Evolutionary conservation across 2,888 invertebrate genomes (phyloP).

Genomic region (Leucoma salicis): DNA sequence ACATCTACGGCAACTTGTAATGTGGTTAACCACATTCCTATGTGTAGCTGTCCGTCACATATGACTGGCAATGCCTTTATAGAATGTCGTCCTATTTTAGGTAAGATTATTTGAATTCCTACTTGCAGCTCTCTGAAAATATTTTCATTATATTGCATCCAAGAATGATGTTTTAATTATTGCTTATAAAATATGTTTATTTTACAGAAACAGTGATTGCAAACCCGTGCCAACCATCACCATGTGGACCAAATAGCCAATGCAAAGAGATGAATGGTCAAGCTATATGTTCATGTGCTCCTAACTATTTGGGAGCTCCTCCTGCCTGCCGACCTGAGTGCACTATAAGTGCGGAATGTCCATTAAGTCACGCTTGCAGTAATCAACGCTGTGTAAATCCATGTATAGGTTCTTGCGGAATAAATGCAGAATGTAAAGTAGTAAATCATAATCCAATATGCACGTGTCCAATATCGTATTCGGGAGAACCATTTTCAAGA

Average conservation of each 20-base stretch:
- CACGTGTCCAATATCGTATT: conserved; percentile 83
- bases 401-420: conserved; percentile 88
- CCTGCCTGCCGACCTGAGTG: conserved; percentile 89
- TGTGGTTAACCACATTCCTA: conserved; percentile 84
- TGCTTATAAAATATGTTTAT: background rate
- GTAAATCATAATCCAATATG: conserved; percentile 89
- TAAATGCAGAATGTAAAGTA: conserved; percentile 88
- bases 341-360: conserved; percentile 87
- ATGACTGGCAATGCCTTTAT: conserved; percentile 88
- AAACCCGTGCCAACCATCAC: conserved; percentile 84
- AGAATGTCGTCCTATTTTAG: conserved; percentile 80
- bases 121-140: background rate
- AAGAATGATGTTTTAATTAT: background rate
- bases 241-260: conserved; percentile 85
- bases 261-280: conserved; percentile 84
- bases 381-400: conserved; percentile 88
- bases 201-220: conserved; percentile 72
- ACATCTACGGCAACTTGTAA: conserved; percentile 88
- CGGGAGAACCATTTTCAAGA: conserved; percentile 86
- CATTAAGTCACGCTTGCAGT: conserved; percentile 86
- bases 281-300: conserved; percentile 86
- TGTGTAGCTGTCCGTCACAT: conserved; percentile 83
- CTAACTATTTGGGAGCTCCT: conserved; percentile 84
- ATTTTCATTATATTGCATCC: background rate
- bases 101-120: conserved; percentile 47